A percentile compares a stretch with the other conserved stretches of the same genome.
Conservation (phyloP, 2,113 vertebrate species). For the Daphoenositta chrysoptera region DNA sequence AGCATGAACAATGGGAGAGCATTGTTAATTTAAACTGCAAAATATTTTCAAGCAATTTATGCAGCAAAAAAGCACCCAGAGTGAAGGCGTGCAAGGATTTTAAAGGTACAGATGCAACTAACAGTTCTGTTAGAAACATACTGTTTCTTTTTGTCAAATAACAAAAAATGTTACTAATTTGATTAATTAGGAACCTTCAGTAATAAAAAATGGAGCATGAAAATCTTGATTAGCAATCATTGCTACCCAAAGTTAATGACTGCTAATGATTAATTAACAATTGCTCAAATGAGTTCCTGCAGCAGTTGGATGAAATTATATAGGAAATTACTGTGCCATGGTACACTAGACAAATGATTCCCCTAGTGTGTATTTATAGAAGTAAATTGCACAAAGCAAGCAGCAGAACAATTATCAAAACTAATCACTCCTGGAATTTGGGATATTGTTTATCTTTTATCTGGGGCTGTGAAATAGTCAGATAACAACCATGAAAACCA, state of each 20-base stretch:
- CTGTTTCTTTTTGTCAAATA: not conserved
- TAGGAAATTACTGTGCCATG: slow-evolving; percentile 53
- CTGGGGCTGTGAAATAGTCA: slow-evolving; percentile 8
- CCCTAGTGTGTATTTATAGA: slow-evolving; percentile 8
- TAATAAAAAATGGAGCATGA: slow-evolving; percentile 18
- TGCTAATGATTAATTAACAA: slow-evolving; percentile 69
- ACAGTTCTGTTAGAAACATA: not conserved
- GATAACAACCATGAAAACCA: slow-evolving; percentile 4
- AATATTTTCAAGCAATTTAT: slow-evolving; percentile 35
- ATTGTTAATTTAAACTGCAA: not conserved
- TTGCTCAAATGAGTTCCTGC: slow-evolving; percentile 61
- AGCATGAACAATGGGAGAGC: not conserved
- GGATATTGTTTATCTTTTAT: slow-evolving; percentile 52
- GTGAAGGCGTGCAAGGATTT: not conserved
- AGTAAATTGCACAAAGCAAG: slow-evolving; percentile 47
- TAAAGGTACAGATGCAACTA: slow-evolving; percentile 4
- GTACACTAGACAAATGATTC: slow-evolving; percentile 51
- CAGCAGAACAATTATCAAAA: slow-evolving; percentile 52
- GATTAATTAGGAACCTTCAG: slow-evolving; percentile 43
- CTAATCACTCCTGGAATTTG: slow-evolving; percentile 41
- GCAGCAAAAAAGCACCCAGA: not conserved
- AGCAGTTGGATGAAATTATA: slow-evolving; percentile 67
- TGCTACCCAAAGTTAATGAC: slow-evolving; percentile 46
- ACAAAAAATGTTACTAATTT: slow-evolving; percentile 34
- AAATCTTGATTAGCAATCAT: slow-evolving; percentile 69